Conservation (phyloP, 1,140 invertebrate genomes). For the Atopsyche davidsoni region DNA sequence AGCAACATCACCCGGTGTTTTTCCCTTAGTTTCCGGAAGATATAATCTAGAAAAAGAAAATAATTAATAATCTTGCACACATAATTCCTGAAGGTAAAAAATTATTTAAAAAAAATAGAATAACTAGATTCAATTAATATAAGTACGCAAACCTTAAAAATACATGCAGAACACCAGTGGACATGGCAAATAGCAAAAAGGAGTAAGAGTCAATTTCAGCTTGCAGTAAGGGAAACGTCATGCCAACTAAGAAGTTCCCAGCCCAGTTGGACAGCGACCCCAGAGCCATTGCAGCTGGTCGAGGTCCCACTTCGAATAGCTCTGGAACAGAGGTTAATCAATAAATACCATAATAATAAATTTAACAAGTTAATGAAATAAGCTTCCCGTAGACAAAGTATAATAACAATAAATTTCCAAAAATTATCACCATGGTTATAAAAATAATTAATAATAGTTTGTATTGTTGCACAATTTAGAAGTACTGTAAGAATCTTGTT, state of each 20-base stretch:
- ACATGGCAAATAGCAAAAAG: slow-evolving; percentile 63
- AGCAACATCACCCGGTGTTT: slow-evolving; percentile 55
- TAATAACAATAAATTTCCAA: too few species aligned
- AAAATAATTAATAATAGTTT: too few species aligned
- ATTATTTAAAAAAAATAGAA: slow-evolving; percentile 12
- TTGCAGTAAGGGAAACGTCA: slow-evolving; percentile 68
- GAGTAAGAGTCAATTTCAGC: slow-evolving; percentile 58
- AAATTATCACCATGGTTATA: too few species aligned
- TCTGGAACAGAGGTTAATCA: too few species aligned
- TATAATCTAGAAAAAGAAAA: slow-evolving; percentile 49
- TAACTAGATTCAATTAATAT: slow-evolving; percentile 32
- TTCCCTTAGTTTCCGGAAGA: slow-evolving; percentile 65
- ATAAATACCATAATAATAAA: too few species aligned
- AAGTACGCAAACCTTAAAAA: slow-evolving; percentile 52
- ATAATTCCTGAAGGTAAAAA: slow-evolving; percentile 7
- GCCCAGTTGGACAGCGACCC: slow-evolving; percentile 86
- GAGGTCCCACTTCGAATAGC: slow-evolving; percentile 79
- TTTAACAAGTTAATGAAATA: too few species aligned
- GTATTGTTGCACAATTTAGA: too few species aligned
- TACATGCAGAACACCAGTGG: slow-evolving; percentile 53
- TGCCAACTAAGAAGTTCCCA: slow-evolving; percentile 83
- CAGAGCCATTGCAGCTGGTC: slow-evolving; percentile 79
- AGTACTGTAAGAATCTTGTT: too few species aligned
- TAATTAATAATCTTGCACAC: slow-evolving; percentile 6
- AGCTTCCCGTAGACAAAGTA: too few species aligned